A percentile compares a stretch with the other conserved stretches of the same genome.
Evolutionary conservation across 1,140 invertebrate species (phyloP).

Genomic region (Cataglyphis hispanica): DNA sequence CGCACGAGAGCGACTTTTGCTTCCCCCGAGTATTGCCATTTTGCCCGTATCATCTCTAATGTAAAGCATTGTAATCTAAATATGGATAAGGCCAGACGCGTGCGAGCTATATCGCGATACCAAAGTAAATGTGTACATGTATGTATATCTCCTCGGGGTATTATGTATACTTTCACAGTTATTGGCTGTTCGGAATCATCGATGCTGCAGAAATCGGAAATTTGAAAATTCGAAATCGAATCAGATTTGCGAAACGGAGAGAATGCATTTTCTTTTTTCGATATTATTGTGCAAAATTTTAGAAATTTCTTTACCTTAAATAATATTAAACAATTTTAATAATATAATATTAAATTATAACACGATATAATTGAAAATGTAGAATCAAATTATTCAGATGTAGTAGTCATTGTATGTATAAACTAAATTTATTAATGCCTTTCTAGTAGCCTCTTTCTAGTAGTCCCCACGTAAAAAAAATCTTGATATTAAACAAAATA

Average conservation of each 20-base stretch:
- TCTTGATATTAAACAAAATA: constrained; percentile 42
- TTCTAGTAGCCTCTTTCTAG: background rate
- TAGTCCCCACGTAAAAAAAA: background rate
- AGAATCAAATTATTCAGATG: background rate
- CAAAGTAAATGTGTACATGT: constrained; percentile 21
- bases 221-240: background rate
- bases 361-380: background rate
- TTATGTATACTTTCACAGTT: background rate
- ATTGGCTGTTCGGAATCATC: background rate
- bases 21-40: constrained; percentile 13
- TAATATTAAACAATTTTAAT: background rate
- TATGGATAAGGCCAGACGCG: constrained; percentile 42
- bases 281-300: background rate
- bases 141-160: background rate
- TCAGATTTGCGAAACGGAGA: constrained; percentile 9
- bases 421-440: background rate
- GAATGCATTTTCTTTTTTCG: background rate
- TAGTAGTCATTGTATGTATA: background rate
- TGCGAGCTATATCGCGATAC: constrained; percentile 13
- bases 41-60: constrained; percentile 22
- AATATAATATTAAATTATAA: background rate
- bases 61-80: constrained; percentile 62
- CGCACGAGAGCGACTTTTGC: constrained; percentile 26
- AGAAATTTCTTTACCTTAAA: background rate
- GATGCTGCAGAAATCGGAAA: background rate